A percentile compares a stretch with the other conserved stretches of the same genome.
Conservation (phyloP, 1,140 invertebrate species). For the Plectus sambesii region DNA sequence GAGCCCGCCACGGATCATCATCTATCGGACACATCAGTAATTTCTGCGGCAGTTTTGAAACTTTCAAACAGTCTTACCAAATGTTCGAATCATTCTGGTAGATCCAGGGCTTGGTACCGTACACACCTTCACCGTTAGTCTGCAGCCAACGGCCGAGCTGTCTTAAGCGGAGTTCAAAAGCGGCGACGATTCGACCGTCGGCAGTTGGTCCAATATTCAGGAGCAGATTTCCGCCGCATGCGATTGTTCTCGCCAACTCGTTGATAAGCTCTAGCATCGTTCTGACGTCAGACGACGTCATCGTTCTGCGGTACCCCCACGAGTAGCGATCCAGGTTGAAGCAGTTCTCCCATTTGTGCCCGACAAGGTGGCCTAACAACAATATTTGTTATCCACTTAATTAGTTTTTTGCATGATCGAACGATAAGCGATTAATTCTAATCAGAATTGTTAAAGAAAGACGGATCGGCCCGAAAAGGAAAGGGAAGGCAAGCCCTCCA, state of each 20-base stretch:
- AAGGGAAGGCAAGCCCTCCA: too few species aligned
- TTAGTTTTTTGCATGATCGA: too few species aligned
- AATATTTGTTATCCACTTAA: not conserved
- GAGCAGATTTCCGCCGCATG: conserved; percentile 49
- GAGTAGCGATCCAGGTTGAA: conserved; percentile 79
- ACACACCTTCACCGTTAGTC: conserved; percentile 78
- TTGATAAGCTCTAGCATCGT: conserved; percentile 45
- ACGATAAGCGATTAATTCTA: too few species aligned
- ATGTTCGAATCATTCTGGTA: conserved; percentile 37
- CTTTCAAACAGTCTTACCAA: conserved; percentile 31
- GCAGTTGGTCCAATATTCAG: conserved; percentile 50
- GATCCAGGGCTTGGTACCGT: conserved; percentile 57
- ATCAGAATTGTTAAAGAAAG: too few species aligned
- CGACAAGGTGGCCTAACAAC: conserved; percentile 41
- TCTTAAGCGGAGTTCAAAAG: conserved; percentile 73
- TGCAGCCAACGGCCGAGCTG: conserved; percentile 62
- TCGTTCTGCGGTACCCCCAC: conserved; percentile 72
- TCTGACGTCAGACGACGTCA: conserved; percentile 41
- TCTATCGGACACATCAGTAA: too few species aligned
- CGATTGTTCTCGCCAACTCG: conserved; percentile 47
- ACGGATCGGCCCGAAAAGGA: too few species aligned
- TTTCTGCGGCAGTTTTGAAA: too few species aligned
- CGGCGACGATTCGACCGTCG: conserved; percentile 70
- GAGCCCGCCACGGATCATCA: too few species aligned
- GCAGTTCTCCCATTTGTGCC: conserved; percentile 51